Conservation (phyloP, 2,888 invertebrate species). For the Stegophylla sp. region DNA sequence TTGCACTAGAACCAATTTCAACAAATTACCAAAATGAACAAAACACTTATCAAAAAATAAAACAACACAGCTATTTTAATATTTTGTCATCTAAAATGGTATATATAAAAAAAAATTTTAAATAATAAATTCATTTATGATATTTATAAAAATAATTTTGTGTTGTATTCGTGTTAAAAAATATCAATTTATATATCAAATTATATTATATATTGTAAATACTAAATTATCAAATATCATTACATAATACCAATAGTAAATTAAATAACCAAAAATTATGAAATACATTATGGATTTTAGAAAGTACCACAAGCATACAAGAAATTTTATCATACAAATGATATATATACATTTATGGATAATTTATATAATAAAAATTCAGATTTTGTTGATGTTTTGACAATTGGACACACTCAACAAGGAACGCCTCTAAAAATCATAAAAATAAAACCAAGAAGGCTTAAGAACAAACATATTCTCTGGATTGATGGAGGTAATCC, state of each 20-base stretch:
- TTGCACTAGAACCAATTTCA: background rate
- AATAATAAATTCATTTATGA: background rate
- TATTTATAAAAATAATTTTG: too few relatives aligned
- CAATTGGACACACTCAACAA: slow-evolving; percentile 78
- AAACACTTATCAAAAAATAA: background rate
- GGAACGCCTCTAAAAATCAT: slow-evolving; percentile 76
- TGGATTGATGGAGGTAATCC: slow-evolving; percentile 67
- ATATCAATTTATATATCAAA: too few relatives aligned
- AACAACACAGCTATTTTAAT: background rate
- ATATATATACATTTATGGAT: slow-evolving; percentile 76
- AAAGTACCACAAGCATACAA: background rate
- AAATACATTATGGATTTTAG: slow-evolving; percentile 5
- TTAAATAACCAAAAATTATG: too few relatives aligned
- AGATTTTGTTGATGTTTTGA: slow-evolving; percentile 74
- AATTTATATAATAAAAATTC: slow-evolving; percentile 76
- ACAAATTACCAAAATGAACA: background rate
- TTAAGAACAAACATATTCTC: slow-evolving; percentile 64
- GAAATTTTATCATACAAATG: slow-evolving; percentile 62
- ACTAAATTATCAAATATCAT: too few relatives aligned
- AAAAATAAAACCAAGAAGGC: slow-evolving; percentile 63
- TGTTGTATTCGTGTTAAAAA: too few relatives aligned
- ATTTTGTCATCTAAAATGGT: background rate
- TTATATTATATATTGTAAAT: too few relatives aligned
- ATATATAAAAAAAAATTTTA: background rate
- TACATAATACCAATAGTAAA: too few relatives aligned